phyloP scores from a whole-genome alignment of 2,888 invertebrate species.

The Sinhomidia bicolor region DNA sequence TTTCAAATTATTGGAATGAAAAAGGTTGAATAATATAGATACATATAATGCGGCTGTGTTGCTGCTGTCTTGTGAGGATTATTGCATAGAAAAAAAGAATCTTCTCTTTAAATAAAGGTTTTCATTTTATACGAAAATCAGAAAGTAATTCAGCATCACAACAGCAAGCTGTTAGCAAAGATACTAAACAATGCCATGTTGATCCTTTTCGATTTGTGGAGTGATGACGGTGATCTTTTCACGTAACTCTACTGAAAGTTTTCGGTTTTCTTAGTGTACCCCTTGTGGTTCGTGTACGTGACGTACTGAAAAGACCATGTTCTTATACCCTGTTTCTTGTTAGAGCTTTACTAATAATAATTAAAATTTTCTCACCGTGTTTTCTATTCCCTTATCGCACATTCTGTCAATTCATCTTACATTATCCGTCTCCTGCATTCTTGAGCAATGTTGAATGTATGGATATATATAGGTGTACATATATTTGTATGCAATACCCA shows the following conservation, averaged over 20 bases:
- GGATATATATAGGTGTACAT: background rate
- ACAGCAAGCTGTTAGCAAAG: background rate
- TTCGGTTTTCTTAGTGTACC: background rate
- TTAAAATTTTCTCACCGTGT: slow-evolving; percentile 64
- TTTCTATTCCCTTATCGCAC: slow-evolving; percentile 36
- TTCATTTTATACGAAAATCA: too few species aligned
- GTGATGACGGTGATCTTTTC: slow-evolving; percentile 22
- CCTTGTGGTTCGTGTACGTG: slow-evolving; percentile 55
- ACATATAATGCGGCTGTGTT: too few species aligned
- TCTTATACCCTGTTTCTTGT: slow-evolving; percentile 41
- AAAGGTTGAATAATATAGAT: background rate
- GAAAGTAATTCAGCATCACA: background rate
- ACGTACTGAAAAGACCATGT: slow-evolving; percentile 40
- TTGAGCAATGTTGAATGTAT: background rate
- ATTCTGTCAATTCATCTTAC: slow-evolving; percentile 53
- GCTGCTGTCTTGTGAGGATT: background rate
- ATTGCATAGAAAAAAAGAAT: background rate
- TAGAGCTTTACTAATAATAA: slow-evolving; percentile 58
- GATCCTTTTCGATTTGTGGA: slow-evolving; percentile 29
- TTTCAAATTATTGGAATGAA: slow-evolving; percentile 38
- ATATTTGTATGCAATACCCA: background rate
- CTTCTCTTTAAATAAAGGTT: background rate
- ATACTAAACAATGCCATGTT: slow-evolving; percentile 27
- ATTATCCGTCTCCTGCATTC: background rate
- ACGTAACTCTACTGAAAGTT: background rate